Percentiles rank a stretch among this genome's conserved stretches.
Conservation (phyloP, 2,888 invertebrate genomes). For the Brachynemurus nebulosus region DNA sequence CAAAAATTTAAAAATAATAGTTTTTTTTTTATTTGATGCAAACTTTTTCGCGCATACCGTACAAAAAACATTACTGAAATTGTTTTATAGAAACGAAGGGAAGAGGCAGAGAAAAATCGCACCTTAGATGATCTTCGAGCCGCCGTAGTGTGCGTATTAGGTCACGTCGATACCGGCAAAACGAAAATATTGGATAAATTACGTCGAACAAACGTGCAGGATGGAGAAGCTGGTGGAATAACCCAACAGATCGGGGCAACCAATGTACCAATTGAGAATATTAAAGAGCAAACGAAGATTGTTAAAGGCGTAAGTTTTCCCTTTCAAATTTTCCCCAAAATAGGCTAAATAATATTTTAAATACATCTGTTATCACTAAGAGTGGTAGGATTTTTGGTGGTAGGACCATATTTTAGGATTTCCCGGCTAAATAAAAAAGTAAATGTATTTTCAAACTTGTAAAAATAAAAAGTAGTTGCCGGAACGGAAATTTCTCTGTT, state of each 20-base stretch:
- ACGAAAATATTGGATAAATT: constrained; percentile 97
- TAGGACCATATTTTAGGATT: no score
- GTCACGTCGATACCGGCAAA: constrained; percentile 99
- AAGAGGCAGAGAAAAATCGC: constrained; percentile 53
- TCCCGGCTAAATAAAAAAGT: no score
- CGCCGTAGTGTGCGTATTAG: constrained; percentile 95
- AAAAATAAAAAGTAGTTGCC: no score
- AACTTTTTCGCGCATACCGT: background rate
- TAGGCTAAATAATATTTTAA: no score
- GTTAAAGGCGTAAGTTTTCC: constrained; percentile 66
- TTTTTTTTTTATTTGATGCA: constrained; percentile 31
- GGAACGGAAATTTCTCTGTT: no score
- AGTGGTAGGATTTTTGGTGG: no score
- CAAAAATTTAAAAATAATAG: constrained; percentile 4
- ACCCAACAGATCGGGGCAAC: constrained; percentile 99
- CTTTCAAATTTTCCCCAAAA: background rate
- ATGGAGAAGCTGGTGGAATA: constrained; percentile 97
- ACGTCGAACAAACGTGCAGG: constrained; percentile 78
- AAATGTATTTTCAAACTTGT: no score
- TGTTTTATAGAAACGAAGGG: constrained; percentile 42
- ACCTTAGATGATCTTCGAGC: constrained; percentile 65
- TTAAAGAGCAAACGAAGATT: constrained; percentile 86
- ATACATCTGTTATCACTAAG: no score
- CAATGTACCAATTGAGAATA: constrained; percentile 92
- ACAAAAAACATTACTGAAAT: constrained; percentile 1